Conservation (phyloP, 2,797 vertebrate species). For the Platyrinchus mystaceus region DNA sequence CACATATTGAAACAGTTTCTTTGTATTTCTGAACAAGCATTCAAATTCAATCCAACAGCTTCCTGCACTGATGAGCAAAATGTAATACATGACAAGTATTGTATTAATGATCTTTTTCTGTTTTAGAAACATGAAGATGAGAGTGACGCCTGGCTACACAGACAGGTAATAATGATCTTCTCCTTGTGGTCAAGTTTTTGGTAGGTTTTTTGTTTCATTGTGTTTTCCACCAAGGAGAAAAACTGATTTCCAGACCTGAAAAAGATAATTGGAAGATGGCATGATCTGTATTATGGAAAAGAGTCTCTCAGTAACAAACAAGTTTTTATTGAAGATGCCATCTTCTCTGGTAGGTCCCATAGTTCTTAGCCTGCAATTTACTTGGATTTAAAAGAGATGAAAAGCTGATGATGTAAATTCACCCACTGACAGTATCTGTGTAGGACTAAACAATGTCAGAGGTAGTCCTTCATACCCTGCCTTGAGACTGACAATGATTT, state of each 20-base stretch:
- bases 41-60: background rate
- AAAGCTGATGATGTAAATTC: background rate
- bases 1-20: background rate
- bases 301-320: background rate
- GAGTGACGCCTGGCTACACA: slow-evolving; percentile 93
- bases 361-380: background rate
- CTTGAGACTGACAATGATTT: background rate
- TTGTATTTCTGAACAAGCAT: background rate
- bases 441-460: background rate
- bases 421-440: background rate
- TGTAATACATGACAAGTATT: background rate
- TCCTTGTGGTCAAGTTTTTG: background rate
- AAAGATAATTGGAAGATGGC: background rate
- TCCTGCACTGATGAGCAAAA: background rate
- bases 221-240: background rate
- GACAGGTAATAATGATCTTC: slow-evolving; percentile 83
- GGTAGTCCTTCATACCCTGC: background rate
- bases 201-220: background rate
- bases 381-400: background rate
- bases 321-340: background rate
- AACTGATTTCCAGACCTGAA: background rate
- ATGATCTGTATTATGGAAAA: background rate
- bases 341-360: background rate
- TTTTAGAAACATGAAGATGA: slow-evolving; percentile 98
- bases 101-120: background rate